A percentile compares a stretch with the other conserved stretches of the same genome.
Evolutionary conservation across 2,113 vertebrate genomes (phyloP).

Genomic region (Scomber colias): DNA sequence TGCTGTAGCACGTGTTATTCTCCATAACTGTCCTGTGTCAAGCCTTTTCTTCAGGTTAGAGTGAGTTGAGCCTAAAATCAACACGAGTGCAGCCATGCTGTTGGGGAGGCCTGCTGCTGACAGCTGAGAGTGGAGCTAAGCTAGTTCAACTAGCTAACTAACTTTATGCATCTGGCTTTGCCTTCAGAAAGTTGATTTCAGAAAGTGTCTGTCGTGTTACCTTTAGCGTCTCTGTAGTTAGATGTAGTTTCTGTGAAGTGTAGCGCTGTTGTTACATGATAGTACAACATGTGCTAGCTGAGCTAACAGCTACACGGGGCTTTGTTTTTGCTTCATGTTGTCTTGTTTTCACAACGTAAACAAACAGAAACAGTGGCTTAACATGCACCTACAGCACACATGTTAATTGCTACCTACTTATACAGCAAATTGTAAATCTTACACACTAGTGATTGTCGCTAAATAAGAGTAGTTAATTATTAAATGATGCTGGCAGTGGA

Average conservation of each 20-base stretch:
- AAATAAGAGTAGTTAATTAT: neutral
- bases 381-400: neutral
- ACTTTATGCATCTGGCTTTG: neutral
- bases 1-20: neutral
- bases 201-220: too few relatives aligned
- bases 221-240: neutral
- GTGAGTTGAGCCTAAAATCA: neutral
- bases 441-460: neutral
- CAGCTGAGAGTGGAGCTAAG: conserved; percentile 75
- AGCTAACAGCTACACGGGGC: conserved; percentile 23
- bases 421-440: accelerated
- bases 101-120: conserved; percentile 65
- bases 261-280: neutral
- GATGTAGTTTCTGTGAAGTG: neutral
- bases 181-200: too few relatives aligned
- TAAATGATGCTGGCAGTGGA: neutral
- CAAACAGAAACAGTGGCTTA: conserved; percentile 9
- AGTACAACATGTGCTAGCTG: conserved; percentile 57
- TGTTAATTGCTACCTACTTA: neutral
- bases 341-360: conserved; percentile 27
- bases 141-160: conserved; percentile 45
- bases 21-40: neutral
- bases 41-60: neutral
- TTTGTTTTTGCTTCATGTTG: conserved; percentile 48
- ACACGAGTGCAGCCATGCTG: conserved; percentile 29